phyloP scores from a whole-genome alignment of 1,140 invertebrate genomes.

The Hyposmocoma kahamanoa region DNA sequence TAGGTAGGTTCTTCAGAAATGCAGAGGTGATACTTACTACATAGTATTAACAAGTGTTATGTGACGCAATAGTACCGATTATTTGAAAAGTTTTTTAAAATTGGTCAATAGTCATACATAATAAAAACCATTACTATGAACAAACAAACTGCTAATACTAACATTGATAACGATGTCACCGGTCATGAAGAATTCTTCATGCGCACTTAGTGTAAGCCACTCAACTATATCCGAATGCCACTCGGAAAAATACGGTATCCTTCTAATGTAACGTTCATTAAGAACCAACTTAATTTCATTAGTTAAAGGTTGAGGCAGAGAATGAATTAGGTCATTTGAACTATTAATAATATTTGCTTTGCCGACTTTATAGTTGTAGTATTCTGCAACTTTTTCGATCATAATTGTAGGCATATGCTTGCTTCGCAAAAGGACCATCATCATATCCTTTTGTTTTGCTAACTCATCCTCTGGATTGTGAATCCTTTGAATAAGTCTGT shows the following conservation, averaged over 20 bases:
- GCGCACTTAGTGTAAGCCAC: conserved; percentile 18
- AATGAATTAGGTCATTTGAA: conserved; percentile 14
- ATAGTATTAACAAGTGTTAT: background rate
- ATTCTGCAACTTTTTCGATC: conserved; percentile 18
- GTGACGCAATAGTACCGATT: background rate
- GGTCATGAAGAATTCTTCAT: conserved; percentile 25
- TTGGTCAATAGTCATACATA: background rate
- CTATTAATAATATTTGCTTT: conserved; percentile 15
- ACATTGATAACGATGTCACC: conserved; percentile 26
- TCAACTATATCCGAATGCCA: conserved; percentile 20
- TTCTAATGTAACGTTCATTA: conserved; percentile 14
- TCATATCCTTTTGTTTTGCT: too few relatives aligned
- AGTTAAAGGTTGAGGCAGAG: conserved; percentile 21
- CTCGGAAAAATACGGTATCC: conserved; percentile 20
- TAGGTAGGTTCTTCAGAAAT: background rate
- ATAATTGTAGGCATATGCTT: too few relatives aligned
- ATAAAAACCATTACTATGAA: conserved; percentile 1
- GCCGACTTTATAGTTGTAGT: conserved; percentile 21
- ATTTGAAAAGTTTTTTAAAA: background rate
- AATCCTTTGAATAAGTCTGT: too few relatives aligned
- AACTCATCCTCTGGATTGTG: too few relatives aligned
- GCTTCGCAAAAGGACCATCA: too few relatives aligned
- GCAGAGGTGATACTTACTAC: background rate
- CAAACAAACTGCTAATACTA: conserved; percentile 11
- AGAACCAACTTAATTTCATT: conserved; percentile 21